These are phyloP conservation scores for Drosophila baimaii DNA, from an alignment of 1,140 invertebrate species.

Conservation along the genomic window DNA sequence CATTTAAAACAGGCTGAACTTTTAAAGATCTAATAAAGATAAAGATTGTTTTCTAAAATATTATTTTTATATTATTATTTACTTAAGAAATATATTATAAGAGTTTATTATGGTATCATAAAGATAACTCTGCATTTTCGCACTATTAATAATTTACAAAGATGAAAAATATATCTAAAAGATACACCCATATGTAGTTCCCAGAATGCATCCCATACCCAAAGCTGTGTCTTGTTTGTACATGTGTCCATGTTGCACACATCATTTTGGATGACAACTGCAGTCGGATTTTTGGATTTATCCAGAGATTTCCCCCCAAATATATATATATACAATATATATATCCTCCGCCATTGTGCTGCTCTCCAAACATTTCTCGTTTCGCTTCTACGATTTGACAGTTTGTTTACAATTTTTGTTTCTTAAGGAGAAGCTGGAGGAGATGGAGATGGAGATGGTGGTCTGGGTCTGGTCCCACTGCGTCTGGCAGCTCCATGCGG, in stretches of 20 bases:
- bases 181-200: neutral
- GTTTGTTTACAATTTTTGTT: conserved; percentile 72
- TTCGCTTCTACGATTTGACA: conserved; percentile 57
- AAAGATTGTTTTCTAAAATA: too few species aligned
- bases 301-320: conserved; percentile 15
- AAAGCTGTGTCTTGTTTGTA: conserved; percentile 14
- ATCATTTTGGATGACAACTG: conserved; percentile 43
- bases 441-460: neutral
- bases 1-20: neutral
- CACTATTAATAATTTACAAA: neutral
- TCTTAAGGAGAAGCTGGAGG: neutral
- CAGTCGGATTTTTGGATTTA: conserved; percentile 49
- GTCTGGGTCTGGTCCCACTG: conserved; percentile 23
- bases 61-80: neutral
- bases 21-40: neutral
- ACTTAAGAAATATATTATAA: neutral
- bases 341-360: conserved; percentile 37
- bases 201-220: neutral
- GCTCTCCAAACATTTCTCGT: conserved; percentile 52
- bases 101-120: neutral
- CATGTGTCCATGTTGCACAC: conserved; percentile 38
- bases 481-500: conserved; percentile 56
- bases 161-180: neutral
- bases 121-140: neutral
- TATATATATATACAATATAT: conserved; percentile 10